phyloP scores from a whole-genome alignment of 2,797 vertebrate species.

The Novumbra hubbsi region DNA sequence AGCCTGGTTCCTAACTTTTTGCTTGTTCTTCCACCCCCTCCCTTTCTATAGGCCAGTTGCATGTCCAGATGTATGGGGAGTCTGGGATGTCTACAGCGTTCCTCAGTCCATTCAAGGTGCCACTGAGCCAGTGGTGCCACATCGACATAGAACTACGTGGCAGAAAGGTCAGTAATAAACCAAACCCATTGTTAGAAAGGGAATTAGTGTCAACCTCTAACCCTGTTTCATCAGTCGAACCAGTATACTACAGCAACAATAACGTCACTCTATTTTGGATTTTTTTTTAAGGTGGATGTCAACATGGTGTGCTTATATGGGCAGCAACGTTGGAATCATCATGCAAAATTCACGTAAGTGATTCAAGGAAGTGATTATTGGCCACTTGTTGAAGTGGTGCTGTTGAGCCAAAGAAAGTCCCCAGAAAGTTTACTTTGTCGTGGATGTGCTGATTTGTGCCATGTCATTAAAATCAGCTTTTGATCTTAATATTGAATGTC shows the following conservation, averaged over 20 bases:
- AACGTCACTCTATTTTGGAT: conserved; percentile 6
- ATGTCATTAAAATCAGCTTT: no score
- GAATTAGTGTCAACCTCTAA: background rate
- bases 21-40: background rate
- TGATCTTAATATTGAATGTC: no score
- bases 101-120: conserved; percentile 60
- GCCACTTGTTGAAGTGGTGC: no score
- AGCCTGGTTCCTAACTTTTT: background rate
- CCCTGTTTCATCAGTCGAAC: background rate
- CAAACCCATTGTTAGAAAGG: background rate
- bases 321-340: conserved; percentile 28
- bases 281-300: conserved; percentile 60
- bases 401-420: no score
- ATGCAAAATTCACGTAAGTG: conserved; percentile 58
- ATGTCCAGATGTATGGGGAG: conserved; percentile 68
- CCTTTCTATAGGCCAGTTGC: conserved; percentile 64
- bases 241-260: background rate
- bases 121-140: conserved; percentile 72
- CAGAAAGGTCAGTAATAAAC: conserved; percentile 46
- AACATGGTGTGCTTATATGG: conserved; percentile 58
- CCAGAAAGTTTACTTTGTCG: no score
- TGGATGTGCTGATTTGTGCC: no score
- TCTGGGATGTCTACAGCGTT: conserved; percentile 61
- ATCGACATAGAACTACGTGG: conserved; percentile 60
- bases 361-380: no score